Percentiles rank a stretch among this genome's conserved stretches.
These are phyloP conservation scores for Trogon melanurus DNA, from an alignment of 2,113 vertebrate species.

Conservation along the genomic window DNA sequence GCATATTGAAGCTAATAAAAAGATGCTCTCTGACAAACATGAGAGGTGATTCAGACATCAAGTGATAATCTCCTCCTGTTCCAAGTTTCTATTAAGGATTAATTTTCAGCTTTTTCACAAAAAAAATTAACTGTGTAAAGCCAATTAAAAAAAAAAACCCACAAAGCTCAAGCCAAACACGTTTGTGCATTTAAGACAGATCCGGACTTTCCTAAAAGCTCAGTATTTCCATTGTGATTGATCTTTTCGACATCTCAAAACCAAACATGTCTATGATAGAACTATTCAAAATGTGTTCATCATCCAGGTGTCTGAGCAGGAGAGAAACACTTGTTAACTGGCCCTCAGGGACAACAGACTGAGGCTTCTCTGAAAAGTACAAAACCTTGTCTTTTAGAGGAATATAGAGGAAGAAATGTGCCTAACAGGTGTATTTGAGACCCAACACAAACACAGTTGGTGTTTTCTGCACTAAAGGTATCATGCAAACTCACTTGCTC, in stretches of 20 bases:
- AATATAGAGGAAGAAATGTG: not conserved
- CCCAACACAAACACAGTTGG: not conserved
- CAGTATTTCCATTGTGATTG: not conserved
- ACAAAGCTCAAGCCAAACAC: not conserved
- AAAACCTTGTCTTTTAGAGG: not conserved
- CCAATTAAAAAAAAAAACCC: not conserved
- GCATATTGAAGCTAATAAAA: constrained; percentile 24
- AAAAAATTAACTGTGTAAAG: not conserved
- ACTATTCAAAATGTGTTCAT: not conserved
- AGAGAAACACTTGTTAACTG: not conserved
- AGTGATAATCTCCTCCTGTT: constrained; percentile 45
- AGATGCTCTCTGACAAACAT: constrained; percentile 1
- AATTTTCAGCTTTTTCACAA: not conserved
- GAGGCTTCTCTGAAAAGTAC: not conserved
- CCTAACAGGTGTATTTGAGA: not conserved
- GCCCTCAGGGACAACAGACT: not conserved
- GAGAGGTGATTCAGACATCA: constrained; percentile 54
- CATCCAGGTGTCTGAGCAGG: not conserved
- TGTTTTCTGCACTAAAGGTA: not conserved
- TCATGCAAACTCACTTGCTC: not conserved
- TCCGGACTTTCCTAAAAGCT: not conserved
- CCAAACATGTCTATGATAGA: not conserved
- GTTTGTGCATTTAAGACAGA: not conserved
- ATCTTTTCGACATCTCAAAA: not conserved
- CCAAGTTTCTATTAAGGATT: constrained; percentile 19